phyloP scores from a whole-genome alignment of 2,888 invertebrate genomes.

The Drosophila neotestacea region DNA sequence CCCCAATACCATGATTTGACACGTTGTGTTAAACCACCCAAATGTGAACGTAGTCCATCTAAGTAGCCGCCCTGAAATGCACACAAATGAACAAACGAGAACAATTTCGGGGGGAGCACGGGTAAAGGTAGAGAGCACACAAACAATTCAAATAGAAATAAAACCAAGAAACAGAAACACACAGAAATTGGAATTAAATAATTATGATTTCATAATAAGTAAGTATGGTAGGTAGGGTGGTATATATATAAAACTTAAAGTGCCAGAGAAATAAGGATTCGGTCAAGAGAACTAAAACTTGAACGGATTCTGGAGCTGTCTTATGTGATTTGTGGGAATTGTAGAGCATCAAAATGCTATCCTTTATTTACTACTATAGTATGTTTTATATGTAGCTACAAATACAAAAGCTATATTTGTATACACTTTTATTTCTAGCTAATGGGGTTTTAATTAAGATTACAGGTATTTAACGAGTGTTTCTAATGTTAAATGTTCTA shows the following conservation, averaged over 20 bases:
- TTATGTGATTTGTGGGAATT: slow-evolving; percentile 45
- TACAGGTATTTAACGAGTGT: slow-evolving; percentile 31
- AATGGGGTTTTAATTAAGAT: slow-evolving; percentile 17
- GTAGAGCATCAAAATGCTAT: slow-evolving; percentile 29
- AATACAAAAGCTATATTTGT: slow-evolving; percentile 9
- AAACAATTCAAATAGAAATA: slow-evolving; percentile 43
- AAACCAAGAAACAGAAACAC: slow-evolving; percentile 27
- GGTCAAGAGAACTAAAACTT: slow-evolving; percentile 41
- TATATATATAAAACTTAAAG: slow-evolving; percentile 23
- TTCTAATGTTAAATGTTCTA: slow-evolving; percentile 22
- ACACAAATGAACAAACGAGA: slow-evolving; percentile 84
- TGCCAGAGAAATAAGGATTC: slow-evolving; percentile 27
- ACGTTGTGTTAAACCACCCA: slow-evolving; percentile 98
- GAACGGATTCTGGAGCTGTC: slow-evolving; percentile 47
- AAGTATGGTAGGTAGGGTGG: slow-evolving; percentile 25
- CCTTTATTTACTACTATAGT: slow-evolving; percentile 20
- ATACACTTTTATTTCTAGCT: slow-evolving; percentile 29
- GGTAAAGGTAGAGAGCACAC: slow-evolving; percentile 55
- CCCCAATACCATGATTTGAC: slow-evolving; percentile 99
- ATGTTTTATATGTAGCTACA: slow-evolving; percentile 6
- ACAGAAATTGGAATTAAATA: slow-evolving; percentile 9
- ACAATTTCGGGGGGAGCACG: slow-evolving; percentile 76
- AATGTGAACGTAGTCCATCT: slow-evolving; percentile 96
- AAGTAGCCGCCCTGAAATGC: slow-evolving; percentile 94
- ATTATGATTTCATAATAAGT: slow-evolving; percentile 35